Evolutionary conservation across 1,140 invertebrate genomes (phyloP).

Genomic region (Tigriopus japonicus): DNA sequence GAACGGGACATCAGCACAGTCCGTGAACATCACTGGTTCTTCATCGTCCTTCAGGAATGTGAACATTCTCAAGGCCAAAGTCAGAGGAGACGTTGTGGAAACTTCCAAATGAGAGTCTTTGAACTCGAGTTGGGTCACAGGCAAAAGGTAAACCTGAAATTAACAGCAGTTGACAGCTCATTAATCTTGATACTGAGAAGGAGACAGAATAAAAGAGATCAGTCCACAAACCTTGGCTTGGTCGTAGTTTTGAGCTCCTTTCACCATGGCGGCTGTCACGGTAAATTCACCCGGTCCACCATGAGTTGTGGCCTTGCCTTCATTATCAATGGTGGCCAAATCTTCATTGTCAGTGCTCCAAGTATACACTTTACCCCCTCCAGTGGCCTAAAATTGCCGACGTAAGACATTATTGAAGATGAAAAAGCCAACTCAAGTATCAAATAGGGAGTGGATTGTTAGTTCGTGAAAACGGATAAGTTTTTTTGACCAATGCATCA

Average conservation of each 20-base stretch:
- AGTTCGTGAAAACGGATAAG: no score
- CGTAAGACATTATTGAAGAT: no score
- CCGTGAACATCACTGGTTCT: neutral
- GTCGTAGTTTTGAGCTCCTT: neutral
- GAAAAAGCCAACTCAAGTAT: no score
- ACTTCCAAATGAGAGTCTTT: neutral
- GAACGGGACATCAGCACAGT: neutral
- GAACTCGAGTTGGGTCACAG: neutral
- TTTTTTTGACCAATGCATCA: no score
- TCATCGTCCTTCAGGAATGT: neutral
- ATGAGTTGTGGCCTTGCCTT: neutral
- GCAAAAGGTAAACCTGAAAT: neutral
- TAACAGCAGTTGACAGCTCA: neutral
- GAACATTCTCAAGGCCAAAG: neutral
- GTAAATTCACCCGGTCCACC: neutral
- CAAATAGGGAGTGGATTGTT: no score
- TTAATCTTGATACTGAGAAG: neutral
- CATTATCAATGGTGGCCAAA: neutral
- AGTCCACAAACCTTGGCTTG: neutral
- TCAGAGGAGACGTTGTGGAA: neutral
- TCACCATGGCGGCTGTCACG: neutral
- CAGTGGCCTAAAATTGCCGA: neutral
- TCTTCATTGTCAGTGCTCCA: neutral
- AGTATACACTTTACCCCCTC: neutral
- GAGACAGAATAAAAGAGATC: no score